Conservation (phyloP, 2,113 vertebrate species). For the Promerops cafer region DNA sequence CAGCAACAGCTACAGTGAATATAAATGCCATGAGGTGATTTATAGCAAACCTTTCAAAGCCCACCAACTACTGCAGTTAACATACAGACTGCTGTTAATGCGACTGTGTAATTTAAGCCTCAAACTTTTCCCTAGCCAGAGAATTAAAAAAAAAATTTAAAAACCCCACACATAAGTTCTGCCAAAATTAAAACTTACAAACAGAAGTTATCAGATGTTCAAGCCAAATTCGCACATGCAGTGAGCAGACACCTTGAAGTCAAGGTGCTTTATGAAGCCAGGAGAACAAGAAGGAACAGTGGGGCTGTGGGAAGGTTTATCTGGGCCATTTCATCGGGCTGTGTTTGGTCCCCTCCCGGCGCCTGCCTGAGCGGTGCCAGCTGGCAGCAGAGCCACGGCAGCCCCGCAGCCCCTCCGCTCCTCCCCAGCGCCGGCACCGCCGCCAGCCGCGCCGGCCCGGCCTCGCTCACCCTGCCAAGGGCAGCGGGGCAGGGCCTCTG, state of each 20-base stretch:
- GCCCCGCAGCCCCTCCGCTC: neutral
- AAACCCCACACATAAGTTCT: neutral
- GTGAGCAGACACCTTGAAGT: neutral
- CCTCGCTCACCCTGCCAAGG: neutral
- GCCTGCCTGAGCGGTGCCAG: neutral
- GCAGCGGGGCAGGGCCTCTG: neutral
- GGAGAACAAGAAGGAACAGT: fast-evolving
- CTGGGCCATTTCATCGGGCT: neutral
- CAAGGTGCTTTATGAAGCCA: neutral
- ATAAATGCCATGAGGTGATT: neutral
- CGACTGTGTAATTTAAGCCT: neutral
- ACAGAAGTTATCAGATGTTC: neutral
- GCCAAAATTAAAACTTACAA: neutral
- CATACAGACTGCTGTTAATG: neutral
- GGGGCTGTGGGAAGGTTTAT: neutral
- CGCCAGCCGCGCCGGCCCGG: neutral
- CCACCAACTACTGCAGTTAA: neutral
- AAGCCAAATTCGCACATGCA: neutral
- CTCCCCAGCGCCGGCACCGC: fast-evolving
- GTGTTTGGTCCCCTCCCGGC: fast-evolving
- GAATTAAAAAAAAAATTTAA: neutral
- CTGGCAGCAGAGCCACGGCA: neutral
- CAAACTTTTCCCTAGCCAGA: neutral
- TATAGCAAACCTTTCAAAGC: neutral
- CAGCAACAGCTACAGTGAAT: neutral